Base-by-base conservation (phyloP, 2,113 vertebrate species). In the Pithys albifrons region DNA sequence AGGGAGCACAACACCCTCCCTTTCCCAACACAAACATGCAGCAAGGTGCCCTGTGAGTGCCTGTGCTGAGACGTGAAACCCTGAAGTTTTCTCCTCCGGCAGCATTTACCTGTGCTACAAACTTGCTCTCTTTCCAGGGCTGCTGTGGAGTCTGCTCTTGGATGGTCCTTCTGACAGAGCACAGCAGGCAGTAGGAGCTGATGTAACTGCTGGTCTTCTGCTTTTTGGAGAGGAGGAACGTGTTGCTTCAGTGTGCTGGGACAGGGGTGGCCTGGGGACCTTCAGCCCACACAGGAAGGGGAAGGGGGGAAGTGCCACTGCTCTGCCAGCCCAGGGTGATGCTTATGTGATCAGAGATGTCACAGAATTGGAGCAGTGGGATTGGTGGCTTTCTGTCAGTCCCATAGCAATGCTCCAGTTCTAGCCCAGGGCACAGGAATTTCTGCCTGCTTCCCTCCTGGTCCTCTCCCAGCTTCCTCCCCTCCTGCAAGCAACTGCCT, bases 151-250 rank as follows among this genome's bases (percentile, higher is more conserved):
- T 2, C 17, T 12, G 58, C 14, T 97, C 83, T 15, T 78, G 87
- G 35, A 62, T 57, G 35, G 52, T 55, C 66, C 96, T 95, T 88
- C 91, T 96, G 86, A 95, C 46, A 29, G 97, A 93, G 71, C 92
- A 79, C 0, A 92, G 96, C 0, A 66, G 94, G 81, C 96, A 89
- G 91, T 93, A 97, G 66, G 95, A 97, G 73, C 97, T 96, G 1
- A 55, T 95, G 66, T 96, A 98, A 81, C 97, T 98, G 91, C 97
- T 98, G 94, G 6, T 97, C 90, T 95, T 97, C 59, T 95, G 85
- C 48, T 97, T 97, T 33, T 9, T 89, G 28, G 95, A 88, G 31
- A 96, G 96, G 83, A 96, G 93, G 55, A 97, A 97, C 91, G 97
- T 97, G 74, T 64, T 92, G 76, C 48, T 3, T n/a, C 8, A 46